Evolutionary conservation across 2,113 vertebrate species (phyloP), one percentile per base, ranked within the genome.

Genomic region (Anthoscopus minutus): DNA sequence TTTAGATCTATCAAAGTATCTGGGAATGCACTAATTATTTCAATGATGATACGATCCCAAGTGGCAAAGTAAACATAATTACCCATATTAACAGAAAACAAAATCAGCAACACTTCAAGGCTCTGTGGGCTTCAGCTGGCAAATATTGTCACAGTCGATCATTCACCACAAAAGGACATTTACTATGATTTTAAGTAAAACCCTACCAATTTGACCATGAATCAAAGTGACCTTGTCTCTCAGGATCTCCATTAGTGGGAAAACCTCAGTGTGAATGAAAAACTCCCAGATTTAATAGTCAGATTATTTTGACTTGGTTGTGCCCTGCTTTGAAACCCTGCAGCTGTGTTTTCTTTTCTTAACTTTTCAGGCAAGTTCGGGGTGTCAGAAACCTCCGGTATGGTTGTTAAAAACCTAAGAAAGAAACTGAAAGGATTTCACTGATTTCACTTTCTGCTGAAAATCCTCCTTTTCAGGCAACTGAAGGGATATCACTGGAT

Each of bases 21-120:
- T 85, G 83, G 81, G 73, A 80, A 70, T 23, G 31, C 23, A 64
- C 72, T 81, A 81, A 88, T 92, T 85, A 73, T 77, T 88, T 76
- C 71, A 69, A 23, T 40, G 87, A 86, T 60, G 57, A 78, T 33
- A 64, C 5, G 47, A 94, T 70, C 87, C 91, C 95, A 91, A 62
- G 13, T 62, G 93, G 71, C 67, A 85, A 65, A 88, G 71, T 37
- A 88, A 96, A 89, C 33, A 47, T 69, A 86, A 93, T 87, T 87
- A 94, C 81, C 71, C 77, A 23, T 6, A 89, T 70, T 69, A 81
- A 71, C 40, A 77, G 74, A 38, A 93, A 92, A 91, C 74, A 73
- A 86, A 95, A 93, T 51, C 82, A 94, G 90, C 86, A 92, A 28
- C 64, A 40, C 82, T 92, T 73, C 89, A 89, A 77, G 54, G 81